phyloP scores from a whole-genome alignment of 2,888 invertebrate species.

The Lagria hirta region DNA sequence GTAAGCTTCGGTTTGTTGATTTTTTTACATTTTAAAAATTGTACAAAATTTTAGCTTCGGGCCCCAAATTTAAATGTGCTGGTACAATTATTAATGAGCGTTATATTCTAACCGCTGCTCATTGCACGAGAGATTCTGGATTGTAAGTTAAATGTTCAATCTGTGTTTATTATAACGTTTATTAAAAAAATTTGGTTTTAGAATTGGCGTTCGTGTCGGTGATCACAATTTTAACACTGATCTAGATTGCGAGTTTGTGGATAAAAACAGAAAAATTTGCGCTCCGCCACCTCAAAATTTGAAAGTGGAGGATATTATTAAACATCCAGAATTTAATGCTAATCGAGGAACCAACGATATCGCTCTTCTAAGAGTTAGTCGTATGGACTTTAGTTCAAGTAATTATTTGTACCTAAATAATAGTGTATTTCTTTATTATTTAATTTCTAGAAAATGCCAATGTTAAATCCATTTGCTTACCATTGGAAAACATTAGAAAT shows the following conservation, averaged over 20 bases:
- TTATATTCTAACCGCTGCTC: constrained; percentile 62
- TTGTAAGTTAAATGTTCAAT: constrained; percentile 36
- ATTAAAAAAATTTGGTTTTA: constrained; percentile 43
- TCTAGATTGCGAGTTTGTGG: constrained; percentile 51
- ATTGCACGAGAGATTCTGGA: constrained; percentile 54
- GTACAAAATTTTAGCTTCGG: constrained; percentile 17
- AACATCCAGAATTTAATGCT: constrained; percentile 58
- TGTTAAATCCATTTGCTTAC: constrained; percentile 54
- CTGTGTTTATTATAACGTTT: background rate
- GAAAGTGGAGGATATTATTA: constrained; percentile 54
- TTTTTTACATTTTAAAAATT: background rate
- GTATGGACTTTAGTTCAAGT: constrained; percentile 45
- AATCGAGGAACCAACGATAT: constrained; percentile 60
- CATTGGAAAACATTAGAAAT: constrained; percentile 39
- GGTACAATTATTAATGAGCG: constrained; percentile 59
- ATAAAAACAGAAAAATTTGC: constrained; percentile 46
- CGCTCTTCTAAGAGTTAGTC: constrained; percentile 57
- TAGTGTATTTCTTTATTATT: constrained; percentile 1
- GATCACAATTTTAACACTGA: constrained; percentile 59
- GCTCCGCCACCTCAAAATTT: constrained; percentile 58
- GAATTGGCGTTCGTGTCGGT: constrained; percentile 64
- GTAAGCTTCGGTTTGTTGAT: too few relatives aligned
- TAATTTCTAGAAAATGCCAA: constrained; percentile 46
- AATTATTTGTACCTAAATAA: background rate
- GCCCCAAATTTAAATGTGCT: constrained; percentile 51